Evolutionary conservation across 2,113 vertebrate genomes (phyloP).

Genomic region (Pithys albifrons): DNA sequence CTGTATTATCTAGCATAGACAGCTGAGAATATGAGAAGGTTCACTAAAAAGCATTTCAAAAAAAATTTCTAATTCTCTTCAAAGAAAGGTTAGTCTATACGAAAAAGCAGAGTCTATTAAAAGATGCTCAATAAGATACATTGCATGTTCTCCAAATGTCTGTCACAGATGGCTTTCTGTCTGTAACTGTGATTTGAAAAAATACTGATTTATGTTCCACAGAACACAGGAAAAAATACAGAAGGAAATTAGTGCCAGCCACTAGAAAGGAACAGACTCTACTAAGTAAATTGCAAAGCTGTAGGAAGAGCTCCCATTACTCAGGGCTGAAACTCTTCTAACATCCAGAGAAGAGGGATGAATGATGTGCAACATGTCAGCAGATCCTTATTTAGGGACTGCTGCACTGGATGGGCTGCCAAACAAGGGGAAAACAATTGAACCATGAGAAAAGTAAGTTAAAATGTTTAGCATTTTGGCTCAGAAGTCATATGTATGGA

Average conservation of each 20-base stretch:
- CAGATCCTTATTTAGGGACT: conserved; percentile 20
- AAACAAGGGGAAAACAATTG: neutral
- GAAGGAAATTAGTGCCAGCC: conserved; percentile 18
- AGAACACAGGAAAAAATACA: conserved; percentile 26
- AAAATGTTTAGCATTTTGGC: neutral
- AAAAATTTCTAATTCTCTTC: neutral
- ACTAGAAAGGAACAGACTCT: conserved; percentile 19
- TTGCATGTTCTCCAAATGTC: conserved; percentile 39
- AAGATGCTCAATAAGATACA: conserved; percentile 26
- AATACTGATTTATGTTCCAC: conserved; percentile 22
- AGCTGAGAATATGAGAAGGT: conserved; percentile 9
- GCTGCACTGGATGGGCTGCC: neutral
- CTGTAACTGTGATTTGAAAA: conserved; percentile 32
- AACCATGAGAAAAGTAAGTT: neutral
- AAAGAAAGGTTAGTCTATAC: neutral
- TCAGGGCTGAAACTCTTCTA: neutral
- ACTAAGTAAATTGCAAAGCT: neutral
- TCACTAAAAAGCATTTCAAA: neutral
- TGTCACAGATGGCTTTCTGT: conserved; percentile 56
- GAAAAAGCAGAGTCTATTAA: conserved; percentile 35
- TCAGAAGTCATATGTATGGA: neutral
- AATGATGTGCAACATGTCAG: conserved; percentile 31
- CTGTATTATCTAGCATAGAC: neutral
- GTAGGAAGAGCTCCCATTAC: neutral
- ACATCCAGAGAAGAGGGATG: neutral